phyloP scores from a whole-genome alignment of 2,113 vertebrate species.

The Catharus minimus region DNA sequence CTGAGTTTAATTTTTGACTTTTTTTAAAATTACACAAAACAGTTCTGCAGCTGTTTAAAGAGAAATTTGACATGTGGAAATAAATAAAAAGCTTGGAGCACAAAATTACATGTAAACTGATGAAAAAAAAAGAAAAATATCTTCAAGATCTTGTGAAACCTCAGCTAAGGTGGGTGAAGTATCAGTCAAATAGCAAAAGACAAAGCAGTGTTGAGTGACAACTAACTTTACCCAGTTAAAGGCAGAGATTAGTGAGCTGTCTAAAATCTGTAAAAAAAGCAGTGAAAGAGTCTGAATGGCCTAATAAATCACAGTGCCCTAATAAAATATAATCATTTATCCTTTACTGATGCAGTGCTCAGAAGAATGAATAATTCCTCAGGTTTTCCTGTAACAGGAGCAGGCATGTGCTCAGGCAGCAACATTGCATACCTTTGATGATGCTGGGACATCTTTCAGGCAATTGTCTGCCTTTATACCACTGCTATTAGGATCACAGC shows the following conservation, averaged over 20 bases:
- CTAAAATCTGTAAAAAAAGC: background rate
- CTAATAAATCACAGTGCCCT: background rate
- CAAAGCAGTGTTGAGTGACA: background rate
- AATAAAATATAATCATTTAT: background rate
- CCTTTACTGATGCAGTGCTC: background rate
- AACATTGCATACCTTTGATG: background rate
- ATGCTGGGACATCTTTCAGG: background rate
- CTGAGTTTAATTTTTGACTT: background rate
- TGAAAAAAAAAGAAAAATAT: background rate
- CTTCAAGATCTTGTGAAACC: background rate
- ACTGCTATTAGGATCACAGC: background rate
- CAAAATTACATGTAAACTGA: background rate
- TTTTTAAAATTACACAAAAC: background rate
- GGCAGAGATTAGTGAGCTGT: background rate
- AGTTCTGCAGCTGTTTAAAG: background rate
- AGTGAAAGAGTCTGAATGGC: background rate
- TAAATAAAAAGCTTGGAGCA: background rate
- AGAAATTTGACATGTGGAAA: background rate
- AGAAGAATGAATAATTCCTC: background rate
- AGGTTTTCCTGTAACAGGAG: background rate
- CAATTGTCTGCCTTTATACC: background rate
- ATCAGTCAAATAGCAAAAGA: background rate
- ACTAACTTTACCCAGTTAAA: background rate
- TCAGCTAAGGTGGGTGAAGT: background rate
- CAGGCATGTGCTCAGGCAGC: background rate